Base-by-base conservation (phyloP, 2,113 vertebrate species). In the Platycercus adscitus region DNA sequence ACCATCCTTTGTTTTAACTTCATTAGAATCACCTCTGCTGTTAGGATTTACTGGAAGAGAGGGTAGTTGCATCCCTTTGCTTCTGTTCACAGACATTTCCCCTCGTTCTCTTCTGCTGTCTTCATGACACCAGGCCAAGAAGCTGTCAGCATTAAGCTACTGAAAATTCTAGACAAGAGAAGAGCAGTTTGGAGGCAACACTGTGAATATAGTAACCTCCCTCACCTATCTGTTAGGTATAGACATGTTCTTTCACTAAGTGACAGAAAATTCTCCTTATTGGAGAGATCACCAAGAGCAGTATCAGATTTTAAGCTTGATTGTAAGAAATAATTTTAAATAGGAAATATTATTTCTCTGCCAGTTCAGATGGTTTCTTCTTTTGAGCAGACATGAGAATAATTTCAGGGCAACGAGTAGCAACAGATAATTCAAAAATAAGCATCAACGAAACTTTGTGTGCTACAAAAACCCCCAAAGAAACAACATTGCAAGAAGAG, bases 381-480 rank as follows among this genome's bases (percentile, higher is more conserved):
- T 77, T 69, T 35, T 56, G 44, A 76, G 14, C 31, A 79, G 56
- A 84, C 89, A 33, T 28, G 20, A 50, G 23, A 71, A 47, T 56
- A 0, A 23, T 89, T 84, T 79, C 31, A 87, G 55, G n/a, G 17
- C 29, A 75, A 39, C 8, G 52, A 49, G 15, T 53, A 73, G 41
- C 43, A 77, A 20, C n/a, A 73, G 41, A 4, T 61, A 71, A 50
- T 89, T 84, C 43, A 78, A 7, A 75, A 69, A 44, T 44, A 66
- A 81, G 13, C 37, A 70, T 52, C 0, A 0, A 12, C n/a, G 23
- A 77, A 44, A 88, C 35, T 17, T 25, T 55, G 15, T 46, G 24
- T 1, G 2, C 41, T 64, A 9, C 19, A 61, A 79, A 91, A 89
- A 25, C 17, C 3, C 2, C 5, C 2, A 17, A 39, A 50, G 31